A percentile compares a stretch with the other conserved stretches of the same genome.
These are phyloP conservation scores for Hofmannophila pseudospretella DNA, from an alignment of 2,888 invertebrate species.

Conservation along the genomic window DNA sequence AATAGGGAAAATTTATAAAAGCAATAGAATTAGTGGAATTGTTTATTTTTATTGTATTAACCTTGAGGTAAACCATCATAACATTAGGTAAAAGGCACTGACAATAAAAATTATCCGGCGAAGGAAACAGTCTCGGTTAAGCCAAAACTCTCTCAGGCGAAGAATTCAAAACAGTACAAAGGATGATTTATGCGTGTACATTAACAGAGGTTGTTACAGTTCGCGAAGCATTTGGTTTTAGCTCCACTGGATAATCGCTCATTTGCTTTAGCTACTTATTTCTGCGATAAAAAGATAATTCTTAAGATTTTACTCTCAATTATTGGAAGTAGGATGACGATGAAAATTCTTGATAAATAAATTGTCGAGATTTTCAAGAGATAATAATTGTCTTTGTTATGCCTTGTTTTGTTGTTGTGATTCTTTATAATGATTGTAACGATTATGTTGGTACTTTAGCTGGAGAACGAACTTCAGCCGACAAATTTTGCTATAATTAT, in stretches of 20 bases:
- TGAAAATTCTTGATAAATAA: neutral
- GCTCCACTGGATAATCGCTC: constrained; percentile 47
- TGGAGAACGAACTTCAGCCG: no score
- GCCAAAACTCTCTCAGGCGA: constrained; percentile 4
- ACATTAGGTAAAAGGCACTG: no score
- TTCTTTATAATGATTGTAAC: no score
- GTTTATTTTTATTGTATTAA: no score
- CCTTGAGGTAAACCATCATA: no score
- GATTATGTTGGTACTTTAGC: no score
- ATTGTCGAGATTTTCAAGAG: no score
- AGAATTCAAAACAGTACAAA: constrained; percentile 25
- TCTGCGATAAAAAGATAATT: constrained; percentile 26
- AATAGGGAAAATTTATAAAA: no score
- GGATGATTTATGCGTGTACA: constrained; percentile 56
- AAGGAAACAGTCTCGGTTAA: neutral
- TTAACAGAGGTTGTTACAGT: constrained; percentile 36
- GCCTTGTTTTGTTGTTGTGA: no score
- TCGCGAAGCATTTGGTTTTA: constrained; percentile 44
- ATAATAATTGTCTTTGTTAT: no score
- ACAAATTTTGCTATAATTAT: no score
- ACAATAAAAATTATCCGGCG: neutral
- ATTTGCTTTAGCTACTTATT: constrained; percentile 43
- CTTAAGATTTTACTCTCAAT: constrained; percentile 5
- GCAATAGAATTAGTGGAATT: no score
- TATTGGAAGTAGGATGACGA: constrained; percentile 6